A percentile compares a stretch with the other conserved stretches of the same genome.
phyloP scores from a whole-genome alignment of 2,797 vertebrate genomes.

The Ibycter americanus region DNA sequence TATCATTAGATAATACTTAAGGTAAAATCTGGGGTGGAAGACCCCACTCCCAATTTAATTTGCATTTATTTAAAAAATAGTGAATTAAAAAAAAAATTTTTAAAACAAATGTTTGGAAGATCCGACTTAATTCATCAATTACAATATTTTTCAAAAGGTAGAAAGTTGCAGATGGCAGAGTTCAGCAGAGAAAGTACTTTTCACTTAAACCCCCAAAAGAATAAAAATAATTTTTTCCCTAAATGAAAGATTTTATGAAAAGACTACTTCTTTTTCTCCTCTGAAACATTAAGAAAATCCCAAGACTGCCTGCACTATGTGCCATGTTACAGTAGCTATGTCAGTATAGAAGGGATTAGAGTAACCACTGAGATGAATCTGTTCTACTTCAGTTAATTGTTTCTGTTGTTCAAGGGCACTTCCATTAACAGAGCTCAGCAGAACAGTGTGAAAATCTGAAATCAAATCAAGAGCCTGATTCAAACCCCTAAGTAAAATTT shows the following conservation, averaged over 20 bases:
- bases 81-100: fast-evolving
- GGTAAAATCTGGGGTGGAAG: background rate
- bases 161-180: background rate
- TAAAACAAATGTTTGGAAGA: background rate
- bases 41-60: background rate
- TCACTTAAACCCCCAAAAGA: background rate
- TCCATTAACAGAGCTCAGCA: background rate
- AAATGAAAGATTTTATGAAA: background rate
- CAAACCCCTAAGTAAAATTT: background rate
- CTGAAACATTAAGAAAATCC: background rate
- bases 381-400: background rate
- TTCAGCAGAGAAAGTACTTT: background rate
- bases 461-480: background rate
- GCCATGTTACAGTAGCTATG: background rate
- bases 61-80: background rate
- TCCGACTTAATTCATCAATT: background rate
- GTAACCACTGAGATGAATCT: background rate
- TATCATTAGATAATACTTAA: background rate
- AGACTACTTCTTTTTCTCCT: background rate
- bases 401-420: background rate
- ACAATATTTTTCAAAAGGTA: background rate
- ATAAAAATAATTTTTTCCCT: background rate
- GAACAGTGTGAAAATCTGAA: background rate
- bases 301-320: background rate
- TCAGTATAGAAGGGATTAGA: background rate